Conservation (phyloP, 2,888 invertebrate species). For the Synanthedon tipuliformis region DNA sequence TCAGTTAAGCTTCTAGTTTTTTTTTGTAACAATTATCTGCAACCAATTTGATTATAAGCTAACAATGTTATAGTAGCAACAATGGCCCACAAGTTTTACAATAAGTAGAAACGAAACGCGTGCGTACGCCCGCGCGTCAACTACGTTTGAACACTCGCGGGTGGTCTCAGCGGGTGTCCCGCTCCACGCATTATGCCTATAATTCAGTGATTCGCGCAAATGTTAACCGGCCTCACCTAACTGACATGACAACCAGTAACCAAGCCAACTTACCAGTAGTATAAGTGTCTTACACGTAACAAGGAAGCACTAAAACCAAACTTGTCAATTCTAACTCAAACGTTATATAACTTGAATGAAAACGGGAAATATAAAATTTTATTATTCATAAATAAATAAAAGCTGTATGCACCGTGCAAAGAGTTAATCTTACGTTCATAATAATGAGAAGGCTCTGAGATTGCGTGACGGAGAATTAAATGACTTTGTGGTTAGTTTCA, state of each 20-base stretch:
- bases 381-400: background rate
- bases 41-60: background rate
- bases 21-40: background rate
- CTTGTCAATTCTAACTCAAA: constrained; percentile 8
- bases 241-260: constrained; percentile 43
- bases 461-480: constrained; percentile 48
- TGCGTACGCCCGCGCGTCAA: constrained; percentile 15
- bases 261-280: too few species aligned
- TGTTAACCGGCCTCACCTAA: constrained; percentile 48
- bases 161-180: constrained; percentile 61
- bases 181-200: constrained; percentile 43
- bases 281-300: constrained; percentile 20
- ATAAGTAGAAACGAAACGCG: constrained; percentile 12
- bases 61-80: constrained; percentile 7
- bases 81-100: constrained; percentile 12
- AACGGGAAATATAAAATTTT: background rate
- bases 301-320: constrained; percentile 51
- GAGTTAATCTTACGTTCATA: constrained; percentile 1
- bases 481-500: constrained; percentile 48
- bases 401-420: background rate
- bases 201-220: constrained; percentile 62
- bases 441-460: constrained; percentile 15
- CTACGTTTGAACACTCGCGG: constrained; percentile 31
- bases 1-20: too few species aligned
- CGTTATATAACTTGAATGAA: background rate